phyloP scores from a whole-genome alignment of 1,140 invertebrate species.

The Littorina saxatilis region DNA sequence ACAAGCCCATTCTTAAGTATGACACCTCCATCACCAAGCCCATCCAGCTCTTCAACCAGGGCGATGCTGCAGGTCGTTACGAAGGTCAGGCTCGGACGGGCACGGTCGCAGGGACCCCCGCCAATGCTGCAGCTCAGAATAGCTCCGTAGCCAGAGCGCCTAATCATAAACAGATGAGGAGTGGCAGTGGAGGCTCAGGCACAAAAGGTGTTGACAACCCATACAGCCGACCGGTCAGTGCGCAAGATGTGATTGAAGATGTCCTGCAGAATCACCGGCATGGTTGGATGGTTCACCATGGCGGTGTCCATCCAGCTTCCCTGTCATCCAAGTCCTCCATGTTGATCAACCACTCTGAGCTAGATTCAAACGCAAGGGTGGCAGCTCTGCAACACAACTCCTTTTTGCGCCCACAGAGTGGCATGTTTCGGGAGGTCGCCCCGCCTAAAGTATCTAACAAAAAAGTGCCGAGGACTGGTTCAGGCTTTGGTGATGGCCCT shows the following conservation, averaged over 20 bases:
- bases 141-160: not conserved
- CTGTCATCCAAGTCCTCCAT: not conserved
- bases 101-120: not conserved
- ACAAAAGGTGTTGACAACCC: slow-evolving; percentile 49
- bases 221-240: slow-evolving; percentile 69
- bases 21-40: slow-evolving; percentile 59
- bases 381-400: slow-evolving; percentile 59
- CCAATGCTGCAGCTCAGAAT: not conserved
- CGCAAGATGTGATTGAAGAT: slow-evolving; percentile 66
- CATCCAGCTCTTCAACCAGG: slow-evolving; percentile 58
- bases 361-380: not conserved
- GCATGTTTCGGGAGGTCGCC: no score
- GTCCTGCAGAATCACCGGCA: slow-evolving; percentile 31
- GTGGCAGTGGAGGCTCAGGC: not conserved
- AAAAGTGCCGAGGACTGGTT: not conserved
- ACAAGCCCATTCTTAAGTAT: slow-evolving; percentile 69
- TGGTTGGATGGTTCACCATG: not conserved
- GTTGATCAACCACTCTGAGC: not conserved
- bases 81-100: not conserved
- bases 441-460: not conserved
- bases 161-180: not conserved
- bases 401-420: slow-evolving; percentile 69
- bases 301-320: not conserved
- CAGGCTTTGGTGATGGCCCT: no score
- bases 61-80: slow-evolving; percentile 44